Evolutionary conservation across 2,113 vertebrate genomes (phyloP).

Genomic region (Coptodon bakossiorum): DNA sequence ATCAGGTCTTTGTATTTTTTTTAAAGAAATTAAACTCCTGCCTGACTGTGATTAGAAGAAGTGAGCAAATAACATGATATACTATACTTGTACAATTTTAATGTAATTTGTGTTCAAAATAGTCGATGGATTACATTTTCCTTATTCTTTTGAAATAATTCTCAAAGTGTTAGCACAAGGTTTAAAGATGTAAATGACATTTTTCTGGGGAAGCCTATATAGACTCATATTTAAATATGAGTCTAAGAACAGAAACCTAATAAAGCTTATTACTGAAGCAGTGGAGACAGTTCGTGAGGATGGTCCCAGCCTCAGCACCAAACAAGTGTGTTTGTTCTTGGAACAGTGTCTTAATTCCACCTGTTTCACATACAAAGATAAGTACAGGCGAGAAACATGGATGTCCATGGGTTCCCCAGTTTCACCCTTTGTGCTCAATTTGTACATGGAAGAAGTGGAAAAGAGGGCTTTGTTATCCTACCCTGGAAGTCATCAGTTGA

Average conservation of each 20-base stretch:
- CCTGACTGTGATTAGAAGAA: neutral
- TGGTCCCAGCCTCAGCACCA: neutral
- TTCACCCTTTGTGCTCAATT: neutral
- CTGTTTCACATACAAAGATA: neutral
- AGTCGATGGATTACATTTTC: fast-evolving
- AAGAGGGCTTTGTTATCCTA: neutral
- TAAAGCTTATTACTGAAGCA: neutral
- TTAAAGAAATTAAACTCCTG: neutral
- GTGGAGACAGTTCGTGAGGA: neutral
- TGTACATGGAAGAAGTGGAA: neutral
- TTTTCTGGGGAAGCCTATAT: neutral
- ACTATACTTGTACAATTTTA: neutral
- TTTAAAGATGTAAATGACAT: neutral
- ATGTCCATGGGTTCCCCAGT: neutral
- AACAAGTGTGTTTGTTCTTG: neutral
- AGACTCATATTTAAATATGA: neutral
- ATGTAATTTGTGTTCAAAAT: neutral
- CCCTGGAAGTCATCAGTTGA: neutral
- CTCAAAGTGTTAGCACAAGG: neutral
- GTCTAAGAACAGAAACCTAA: neutral
- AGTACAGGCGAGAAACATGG: neutral
- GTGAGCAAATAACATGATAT: neutral
- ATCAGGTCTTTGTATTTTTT: neutral
- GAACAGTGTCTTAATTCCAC: neutral
- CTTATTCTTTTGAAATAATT: neutral